Percentiles rank a stretch among this genome's conserved stretches.
phyloP scores from a whole-genome alignment of 2,797 vertebrate species.

The Lindbergichthys nudifrons region DNA sequence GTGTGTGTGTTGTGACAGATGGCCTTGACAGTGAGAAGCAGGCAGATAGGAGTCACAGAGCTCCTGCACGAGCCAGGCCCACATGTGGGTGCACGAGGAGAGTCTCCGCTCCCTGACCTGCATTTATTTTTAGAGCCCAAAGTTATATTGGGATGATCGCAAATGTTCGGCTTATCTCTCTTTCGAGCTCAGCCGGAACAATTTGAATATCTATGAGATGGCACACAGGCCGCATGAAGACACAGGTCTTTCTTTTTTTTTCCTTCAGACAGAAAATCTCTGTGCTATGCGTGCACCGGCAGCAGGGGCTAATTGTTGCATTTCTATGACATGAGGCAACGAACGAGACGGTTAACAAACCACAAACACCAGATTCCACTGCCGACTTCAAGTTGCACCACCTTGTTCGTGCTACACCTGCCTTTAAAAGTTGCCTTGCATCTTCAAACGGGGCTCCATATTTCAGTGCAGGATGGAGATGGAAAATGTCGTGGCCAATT shows the following conservation, averaged over 20 bases:
- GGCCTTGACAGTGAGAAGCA: slow-evolving; percentile 72
- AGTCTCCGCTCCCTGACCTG: slow-evolving; percentile 75
- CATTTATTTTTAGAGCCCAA: slow-evolving; percentile 78
- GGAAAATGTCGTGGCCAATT: slow-evolving; percentile 45
- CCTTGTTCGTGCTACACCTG: neutral
- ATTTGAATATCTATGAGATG: slow-evolving; percentile 56
- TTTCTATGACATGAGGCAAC: neutral
- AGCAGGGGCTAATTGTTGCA: neutral
- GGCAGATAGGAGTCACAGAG: slow-evolving; percentile 54
- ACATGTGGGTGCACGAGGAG: slow-evolving; percentile 72
- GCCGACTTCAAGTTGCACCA: slow-evolving; percentile 3
- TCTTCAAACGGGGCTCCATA: neutral
- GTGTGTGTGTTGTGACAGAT: slow-evolving; percentile 68
- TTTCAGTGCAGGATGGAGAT: slow-evolving; percentile 8
- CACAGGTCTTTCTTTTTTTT: neutral
- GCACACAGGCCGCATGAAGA: slow-evolving; percentile 6
- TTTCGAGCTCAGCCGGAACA: slow-evolving; percentile 42
- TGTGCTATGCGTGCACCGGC: neutral
- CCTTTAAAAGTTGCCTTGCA: slow-evolving; percentile 10
- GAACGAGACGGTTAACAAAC: neutral
- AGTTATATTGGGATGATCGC: slow-evolving; percentile 78
- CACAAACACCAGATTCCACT: slow-evolving; percentile 1
- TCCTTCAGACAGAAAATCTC: neutral
- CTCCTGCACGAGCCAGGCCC: slow-evolving; percentile 65
- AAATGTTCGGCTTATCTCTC: slow-evolving; percentile 75